phyloP scores from a whole-genome alignment of 2,888 invertebrate genomes.

The Ophioninae sp. region DNA sequence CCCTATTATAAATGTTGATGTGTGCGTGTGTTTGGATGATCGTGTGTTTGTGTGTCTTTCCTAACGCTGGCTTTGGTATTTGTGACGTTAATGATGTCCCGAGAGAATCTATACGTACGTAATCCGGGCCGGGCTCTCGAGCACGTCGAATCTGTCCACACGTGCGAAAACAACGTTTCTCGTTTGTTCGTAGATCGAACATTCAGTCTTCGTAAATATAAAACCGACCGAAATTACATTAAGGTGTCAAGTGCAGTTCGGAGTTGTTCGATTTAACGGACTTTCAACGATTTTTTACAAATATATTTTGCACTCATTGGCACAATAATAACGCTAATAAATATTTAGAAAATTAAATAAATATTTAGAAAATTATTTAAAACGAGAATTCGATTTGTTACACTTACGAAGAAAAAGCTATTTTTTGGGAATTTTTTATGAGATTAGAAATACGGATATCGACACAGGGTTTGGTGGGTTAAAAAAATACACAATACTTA shows the following conservation, averaged over 20 bases:
- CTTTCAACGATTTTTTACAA: not conserved
- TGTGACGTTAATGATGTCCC: constrained; percentile 79
- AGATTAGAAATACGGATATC: too few species aligned
- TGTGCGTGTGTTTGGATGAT: constrained; percentile 24
- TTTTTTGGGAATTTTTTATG: too few species aligned
- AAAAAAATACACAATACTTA: too few species aligned
- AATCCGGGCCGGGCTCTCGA: constrained; percentile 53
- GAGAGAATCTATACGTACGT: constrained; percentile 67
- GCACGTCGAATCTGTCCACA: constrained; percentile 31
- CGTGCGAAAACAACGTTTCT: constrained; percentile 48
- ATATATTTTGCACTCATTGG: too few species aligned
- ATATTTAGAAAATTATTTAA: too few species aligned
- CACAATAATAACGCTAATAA: too few species aligned
- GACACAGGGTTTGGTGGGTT: too few species aligned
- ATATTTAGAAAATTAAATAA: too few species aligned
- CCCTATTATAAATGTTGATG: constrained; percentile 45
- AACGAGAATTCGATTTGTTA: too few species aligned
- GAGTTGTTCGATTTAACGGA: not conserved
- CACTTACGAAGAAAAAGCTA: too few species aligned
- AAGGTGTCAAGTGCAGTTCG: not conserved
- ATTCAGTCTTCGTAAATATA: constrained; percentile 20
- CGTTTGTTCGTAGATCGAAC: constrained; percentile 22
- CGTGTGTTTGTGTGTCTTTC: constrained; percentile 68
- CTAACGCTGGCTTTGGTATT: constrained; percentile 72
- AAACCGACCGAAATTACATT: not conserved